Evolutionary conservation across 2,888 invertebrate species (phyloP).

Genomic region (Idaea dimidiata): DNA sequence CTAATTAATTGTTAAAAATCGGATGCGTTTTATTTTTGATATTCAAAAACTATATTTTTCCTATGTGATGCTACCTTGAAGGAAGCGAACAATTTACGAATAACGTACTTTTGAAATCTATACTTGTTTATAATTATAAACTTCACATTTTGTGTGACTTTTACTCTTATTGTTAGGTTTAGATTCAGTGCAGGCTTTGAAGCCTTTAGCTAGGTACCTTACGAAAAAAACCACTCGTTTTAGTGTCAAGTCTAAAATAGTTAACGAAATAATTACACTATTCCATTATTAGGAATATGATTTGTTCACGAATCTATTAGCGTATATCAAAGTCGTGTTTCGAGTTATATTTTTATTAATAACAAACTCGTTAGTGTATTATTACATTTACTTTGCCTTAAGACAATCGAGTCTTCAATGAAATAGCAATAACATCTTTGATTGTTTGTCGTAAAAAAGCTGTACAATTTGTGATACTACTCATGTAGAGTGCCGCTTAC

Average conservation of each 20-base stretch:
- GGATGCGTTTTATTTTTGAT: slow-evolving; percentile 76
- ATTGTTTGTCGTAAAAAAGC: slow-evolving; percentile 65
- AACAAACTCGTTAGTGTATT: slow-evolving; percentile 38
- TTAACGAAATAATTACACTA: slow-evolving; percentile 18
- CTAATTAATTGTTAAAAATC: slow-evolving; percentile 54
- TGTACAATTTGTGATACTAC: slow-evolving; percentile 75
- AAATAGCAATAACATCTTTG: slow-evolving; percentile 72
- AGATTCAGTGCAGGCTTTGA: slow-evolving; percentile 45
- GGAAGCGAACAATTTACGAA: slow-evolving; percentile 58
- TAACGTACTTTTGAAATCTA: slow-evolving; percentile 68
- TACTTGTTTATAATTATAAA: slow-evolving; percentile 59
- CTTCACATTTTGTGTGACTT: slow-evolving; percentile 59
- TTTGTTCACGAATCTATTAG: slow-evolving; percentile 12
- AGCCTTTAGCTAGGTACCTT: slow-evolving; percentile 44
- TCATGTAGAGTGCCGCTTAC: slow-evolving; percentile 70
- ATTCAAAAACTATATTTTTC: slow-evolving; percentile 74
- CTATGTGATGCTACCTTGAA: slow-evolving; percentile 66
- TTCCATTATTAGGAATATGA: slow-evolving; percentile 22
- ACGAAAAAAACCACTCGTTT: slow-evolving; percentile 42
- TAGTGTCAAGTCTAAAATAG: slow-evolving; percentile 30
- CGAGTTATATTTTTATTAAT: slow-evolving; percentile 21
- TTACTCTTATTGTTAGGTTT: slow-evolving; percentile 55
- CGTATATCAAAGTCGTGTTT: not conserved
- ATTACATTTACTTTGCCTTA: slow-evolving; percentile 72
- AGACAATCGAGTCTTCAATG: slow-evolving; percentile 62